Percentiles rank a stretch among this genome's conserved stretches.
These are phyloP conservation scores for Pomacea maculata DNA, from an alignment of 1,140 invertebrate species.

Conservation along the genomic window DNA sequence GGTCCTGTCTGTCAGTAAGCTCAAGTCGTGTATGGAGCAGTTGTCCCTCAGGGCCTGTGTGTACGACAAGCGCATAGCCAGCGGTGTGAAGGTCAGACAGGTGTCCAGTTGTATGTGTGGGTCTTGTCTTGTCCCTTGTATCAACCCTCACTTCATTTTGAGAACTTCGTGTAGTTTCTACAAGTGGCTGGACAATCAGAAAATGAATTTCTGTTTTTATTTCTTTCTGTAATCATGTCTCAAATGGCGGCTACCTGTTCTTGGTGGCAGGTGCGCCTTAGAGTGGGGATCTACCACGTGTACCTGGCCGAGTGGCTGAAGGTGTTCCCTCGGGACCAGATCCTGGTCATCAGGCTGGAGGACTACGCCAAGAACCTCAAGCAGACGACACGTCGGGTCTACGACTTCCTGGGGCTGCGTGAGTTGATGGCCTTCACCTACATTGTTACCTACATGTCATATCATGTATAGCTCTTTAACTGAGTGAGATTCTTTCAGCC, in stretches of 20 bases:
- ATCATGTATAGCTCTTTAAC: background rate
- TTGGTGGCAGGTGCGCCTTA: conserved; percentile 42
- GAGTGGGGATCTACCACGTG: conserved; percentile 47
- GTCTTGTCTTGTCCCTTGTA: no score
- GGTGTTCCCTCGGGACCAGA: conserved; percentile 43
- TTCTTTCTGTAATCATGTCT: background rate
- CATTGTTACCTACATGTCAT: background rate
- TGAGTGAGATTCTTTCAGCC: background rate
- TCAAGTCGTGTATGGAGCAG: conserved; percentile 35
- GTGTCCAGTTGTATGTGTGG: background rate
- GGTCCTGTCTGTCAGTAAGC: conserved; percentile 27
- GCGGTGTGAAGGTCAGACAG: conserved; percentile 34
- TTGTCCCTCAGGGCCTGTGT: conserved; percentile 39
- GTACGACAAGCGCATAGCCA: conserved; percentile 43
- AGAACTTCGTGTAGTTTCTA: no score
- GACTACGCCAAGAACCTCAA: conserved; percentile 84
- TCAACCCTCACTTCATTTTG: no score
- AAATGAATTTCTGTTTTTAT: background rate
- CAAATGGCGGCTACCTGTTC: no score
- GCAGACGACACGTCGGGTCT: conserved; percentile 78
- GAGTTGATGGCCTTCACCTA: conserved; percentile 24
- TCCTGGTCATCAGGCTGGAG: conserved; percentile 79
- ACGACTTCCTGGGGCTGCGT: conserved; percentile 68
- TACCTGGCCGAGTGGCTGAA: conserved; percentile 51
- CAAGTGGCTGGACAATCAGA: no score